Conservation (phyloP, 1,140 invertebrate species). For the Calephelis virginiensis region DNA sequence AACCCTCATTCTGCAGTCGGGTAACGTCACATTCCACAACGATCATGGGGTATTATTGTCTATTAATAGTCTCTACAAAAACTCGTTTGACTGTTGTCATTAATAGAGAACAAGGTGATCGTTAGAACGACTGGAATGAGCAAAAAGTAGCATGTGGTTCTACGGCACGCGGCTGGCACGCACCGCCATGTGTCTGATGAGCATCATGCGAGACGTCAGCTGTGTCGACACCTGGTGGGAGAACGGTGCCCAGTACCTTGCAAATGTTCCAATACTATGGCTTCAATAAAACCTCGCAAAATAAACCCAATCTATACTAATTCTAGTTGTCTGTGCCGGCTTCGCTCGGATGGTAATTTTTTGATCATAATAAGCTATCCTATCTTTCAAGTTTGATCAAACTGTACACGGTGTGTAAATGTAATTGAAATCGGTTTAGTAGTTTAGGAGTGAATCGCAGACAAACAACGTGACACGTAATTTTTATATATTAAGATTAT, state of each 20-base stretch:
- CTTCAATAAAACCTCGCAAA: background rate
- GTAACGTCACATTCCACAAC: no score
- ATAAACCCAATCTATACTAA: background rate
- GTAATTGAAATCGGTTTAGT: no score
- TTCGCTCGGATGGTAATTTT: no score
- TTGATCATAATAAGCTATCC: no score
- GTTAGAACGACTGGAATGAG: constrained; percentile 20
- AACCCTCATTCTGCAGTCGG: no score
- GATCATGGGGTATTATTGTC: no score
- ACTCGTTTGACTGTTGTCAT: background rate
- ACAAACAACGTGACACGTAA: no score
- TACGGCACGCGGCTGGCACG: constrained; percentile 50
- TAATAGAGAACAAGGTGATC: constrained; percentile 12
- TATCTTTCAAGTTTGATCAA: no score
- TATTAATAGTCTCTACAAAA: background rate
- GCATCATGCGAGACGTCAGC: constrained; percentile 35
- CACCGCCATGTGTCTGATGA: constrained; percentile 37
- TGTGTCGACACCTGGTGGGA: constrained; percentile 52
- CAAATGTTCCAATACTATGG: constrained; percentile 38
- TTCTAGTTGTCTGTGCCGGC: no score
- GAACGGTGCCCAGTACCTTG: constrained; percentile 34
- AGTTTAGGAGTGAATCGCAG: no score
- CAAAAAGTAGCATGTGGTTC: constrained; percentile 30
- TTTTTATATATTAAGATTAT: no score
- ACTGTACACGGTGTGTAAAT: no score